phyloP scores from a whole-genome alignment of 2,113 vertebrate genomes.

The Misgurnus anguillicaudatus region DNA sequence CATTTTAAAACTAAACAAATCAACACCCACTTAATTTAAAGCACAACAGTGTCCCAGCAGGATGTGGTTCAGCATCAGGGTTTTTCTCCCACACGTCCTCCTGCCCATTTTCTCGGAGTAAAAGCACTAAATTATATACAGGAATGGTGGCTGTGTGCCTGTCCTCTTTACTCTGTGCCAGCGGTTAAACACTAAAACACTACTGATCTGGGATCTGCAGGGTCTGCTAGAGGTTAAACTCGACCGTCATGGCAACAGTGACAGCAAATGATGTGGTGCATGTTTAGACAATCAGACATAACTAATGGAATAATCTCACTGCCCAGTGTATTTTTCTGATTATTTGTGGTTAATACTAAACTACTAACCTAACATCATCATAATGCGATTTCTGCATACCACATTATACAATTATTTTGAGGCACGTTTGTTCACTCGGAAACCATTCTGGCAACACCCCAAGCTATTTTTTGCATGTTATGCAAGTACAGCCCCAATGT shows the following conservation, averaged over 20 bases:
- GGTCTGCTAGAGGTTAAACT: not conserved
- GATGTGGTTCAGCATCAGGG: not conserved
- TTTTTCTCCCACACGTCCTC: constrained; percentile 7
- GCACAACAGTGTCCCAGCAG: not conserved
- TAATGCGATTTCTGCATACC: not conserved
- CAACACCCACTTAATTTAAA: not conserved
- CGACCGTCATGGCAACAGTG: constrained; percentile 22
- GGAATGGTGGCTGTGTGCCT: constrained; percentile 28
- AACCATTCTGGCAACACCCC: constrained; percentile 6
- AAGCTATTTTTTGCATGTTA: not conserved
- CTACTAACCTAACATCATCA: too few species aligned
- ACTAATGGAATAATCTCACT: constrained; percentile 6
- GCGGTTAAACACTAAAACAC: constrained; percentile 32
- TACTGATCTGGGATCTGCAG: constrained; percentile 16
- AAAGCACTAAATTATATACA: constrained; percentile 72
- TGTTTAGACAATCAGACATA: constrained; percentile 23
- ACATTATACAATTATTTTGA: not conserved
- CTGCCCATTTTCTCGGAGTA: constrained; percentile 60
- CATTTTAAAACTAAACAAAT: not conserved
- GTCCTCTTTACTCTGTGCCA: constrained; percentile 27
- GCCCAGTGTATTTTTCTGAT: not conserved
- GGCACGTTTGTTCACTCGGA: not conserved
- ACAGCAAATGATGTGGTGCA: constrained; percentile 25
- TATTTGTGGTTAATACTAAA: not conserved
- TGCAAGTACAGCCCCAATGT: not conserved